Evolutionary conservation across 2,797 vertebrate species (phyloP), one percentile per base, ranked within the genome.

Genomic region (Enteromius radiatus): DNA sequence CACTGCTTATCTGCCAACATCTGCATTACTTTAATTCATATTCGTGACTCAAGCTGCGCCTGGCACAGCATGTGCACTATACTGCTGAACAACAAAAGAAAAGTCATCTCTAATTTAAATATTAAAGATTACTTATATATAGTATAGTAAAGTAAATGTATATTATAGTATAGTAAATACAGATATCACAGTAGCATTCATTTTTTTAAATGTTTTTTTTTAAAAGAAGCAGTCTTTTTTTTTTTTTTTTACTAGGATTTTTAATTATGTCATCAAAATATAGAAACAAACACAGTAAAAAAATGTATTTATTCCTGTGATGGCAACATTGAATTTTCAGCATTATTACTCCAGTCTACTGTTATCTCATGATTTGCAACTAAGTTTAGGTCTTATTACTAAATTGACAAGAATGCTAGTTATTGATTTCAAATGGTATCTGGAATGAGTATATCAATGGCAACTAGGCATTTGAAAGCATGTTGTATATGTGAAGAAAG

Each of bases 381-480:
- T 45, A 43, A 28, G 41, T 70, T 70, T 70, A 47, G 43, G 26
- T 71, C 4, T 71, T 31, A 71, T 31, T 31, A 19, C 28, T 71
- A 49, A 28, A 47, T 26, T 49, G 45, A 31, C 45, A 33, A 12
- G 6, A 31, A 49, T 71, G 45, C 9, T 6, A 33, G 17, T 33
- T n/a, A 21, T 17, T 47, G 3, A 49, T 71, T 49, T 49, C 23
- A 33, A 49, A 7, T 15, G 7, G 17, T 45, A 26, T 70, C 7
- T 70, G 2, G 7, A 28, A 19, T 47, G 43, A 47, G 3, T 47
- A 4, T 71, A 21, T 71, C 69, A 43, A 54, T 73, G 70, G 47
- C 10, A 73, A 54, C 70, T 52, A 73, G 69, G 19, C 17, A 49
- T 71, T 71, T 49, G 28, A 71, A 49, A 52, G 33, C 9, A 12